phyloP scores from a whole-genome alignment of 2,888 invertebrate species.

The Chloromyia formosa region DNA sequence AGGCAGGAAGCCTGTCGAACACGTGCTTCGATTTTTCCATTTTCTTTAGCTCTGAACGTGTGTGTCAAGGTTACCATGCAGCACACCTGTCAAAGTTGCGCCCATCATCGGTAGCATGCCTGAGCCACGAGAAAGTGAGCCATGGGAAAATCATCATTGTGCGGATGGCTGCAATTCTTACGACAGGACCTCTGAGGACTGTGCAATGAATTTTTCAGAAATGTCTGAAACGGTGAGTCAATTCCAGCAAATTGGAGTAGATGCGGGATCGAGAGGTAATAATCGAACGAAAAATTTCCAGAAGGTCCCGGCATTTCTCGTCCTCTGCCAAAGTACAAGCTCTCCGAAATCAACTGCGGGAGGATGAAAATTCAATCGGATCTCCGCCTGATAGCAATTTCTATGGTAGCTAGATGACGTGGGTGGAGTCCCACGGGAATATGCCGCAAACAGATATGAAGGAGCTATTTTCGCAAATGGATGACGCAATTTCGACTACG shows the following conservation, averaged over 20 bases:
- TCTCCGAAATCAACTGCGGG: background rate
- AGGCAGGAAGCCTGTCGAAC: background rate
- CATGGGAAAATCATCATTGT: too few relatives aligned
- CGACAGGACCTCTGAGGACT: too few relatives aligned
- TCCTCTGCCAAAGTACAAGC: too few relatives aligned
- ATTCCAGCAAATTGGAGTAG: too few relatives aligned
- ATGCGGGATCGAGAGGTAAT: too few relatives aligned
- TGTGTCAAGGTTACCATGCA: conserved; percentile 2
- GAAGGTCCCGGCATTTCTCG: too few relatives aligned
- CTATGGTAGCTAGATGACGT: background rate
- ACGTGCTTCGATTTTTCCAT: conserved; percentile 10
- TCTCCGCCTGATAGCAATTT: background rate
- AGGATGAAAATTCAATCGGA: background rate
- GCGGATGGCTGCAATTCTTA: too few relatives aligned
- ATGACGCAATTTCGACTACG: conserved; percentile 7
- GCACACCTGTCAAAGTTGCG: background rate
- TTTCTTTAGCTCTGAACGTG: background rate
- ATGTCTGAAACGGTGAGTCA: too few relatives aligned
- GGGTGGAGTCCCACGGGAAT: conserved; percentile 24
- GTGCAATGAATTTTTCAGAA: too few relatives aligned
- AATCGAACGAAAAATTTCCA: too few relatives aligned
- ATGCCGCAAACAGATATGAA: background rate
- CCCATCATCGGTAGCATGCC: background rate
- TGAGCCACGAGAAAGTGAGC: too few relatives aligned
- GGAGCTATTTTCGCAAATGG: conserved; percentile 15